Percentiles rank a stretch among this genome's conserved stretches.
phyloP scores from a whole-genome alignment of 37 sponge, comb jelly and placozoan species.

The Cliona cf. orientalis region DNA sequence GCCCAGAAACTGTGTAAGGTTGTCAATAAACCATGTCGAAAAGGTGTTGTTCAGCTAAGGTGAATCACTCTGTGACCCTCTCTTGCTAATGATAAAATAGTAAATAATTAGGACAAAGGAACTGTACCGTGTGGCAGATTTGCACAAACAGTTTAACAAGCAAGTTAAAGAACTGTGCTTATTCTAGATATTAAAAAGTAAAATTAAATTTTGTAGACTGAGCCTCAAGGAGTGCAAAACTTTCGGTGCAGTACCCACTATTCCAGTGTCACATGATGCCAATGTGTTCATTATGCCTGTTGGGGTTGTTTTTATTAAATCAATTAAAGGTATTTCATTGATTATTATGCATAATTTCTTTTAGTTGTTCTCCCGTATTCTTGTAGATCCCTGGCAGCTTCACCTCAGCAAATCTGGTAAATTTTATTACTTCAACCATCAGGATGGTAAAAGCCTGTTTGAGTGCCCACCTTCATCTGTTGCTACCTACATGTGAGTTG shows the following conservation, averaged over 20 bases:
- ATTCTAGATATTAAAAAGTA: neutral
- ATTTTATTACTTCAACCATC: slow-evolving; percentile 65
- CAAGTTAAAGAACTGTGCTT: neutral
- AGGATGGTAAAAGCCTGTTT: slow-evolving; percentile 46
- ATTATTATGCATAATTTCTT: neutral
- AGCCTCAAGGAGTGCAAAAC: slow-evolving; percentile 39
- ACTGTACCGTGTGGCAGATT: slow-evolving; percentile 2
- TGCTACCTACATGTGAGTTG: slow-evolving; percentile 65
- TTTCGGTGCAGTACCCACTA: neutral
- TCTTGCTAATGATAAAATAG: neutral
- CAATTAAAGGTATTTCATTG: slow-evolving; percentile 36
- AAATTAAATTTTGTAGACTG: slow-evolving; percentile 13
- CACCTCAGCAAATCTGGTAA: slow-evolving; percentile 50
- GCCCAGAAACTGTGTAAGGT: slow-evolving; percentile 51
- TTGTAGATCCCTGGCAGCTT: slow-evolving; percentile 84
- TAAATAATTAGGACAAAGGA: slow-evolving; percentile 6
- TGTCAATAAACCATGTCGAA: slow-evolving; percentile 60
- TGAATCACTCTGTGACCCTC: neutral
- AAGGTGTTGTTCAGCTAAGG: slow-evolving; percentile 21
- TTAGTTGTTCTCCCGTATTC: neutral
- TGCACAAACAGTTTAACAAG: neutral
- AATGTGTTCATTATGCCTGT: slow-evolving; percentile 35
- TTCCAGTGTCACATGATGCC: neutral
- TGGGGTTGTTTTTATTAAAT: slow-evolving; percentile 66
- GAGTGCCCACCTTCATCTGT: slow-evolving; percentile 66